Conservation (phyloP, 1,140 invertebrate species). For the Bicyclus anynana region DNA sequence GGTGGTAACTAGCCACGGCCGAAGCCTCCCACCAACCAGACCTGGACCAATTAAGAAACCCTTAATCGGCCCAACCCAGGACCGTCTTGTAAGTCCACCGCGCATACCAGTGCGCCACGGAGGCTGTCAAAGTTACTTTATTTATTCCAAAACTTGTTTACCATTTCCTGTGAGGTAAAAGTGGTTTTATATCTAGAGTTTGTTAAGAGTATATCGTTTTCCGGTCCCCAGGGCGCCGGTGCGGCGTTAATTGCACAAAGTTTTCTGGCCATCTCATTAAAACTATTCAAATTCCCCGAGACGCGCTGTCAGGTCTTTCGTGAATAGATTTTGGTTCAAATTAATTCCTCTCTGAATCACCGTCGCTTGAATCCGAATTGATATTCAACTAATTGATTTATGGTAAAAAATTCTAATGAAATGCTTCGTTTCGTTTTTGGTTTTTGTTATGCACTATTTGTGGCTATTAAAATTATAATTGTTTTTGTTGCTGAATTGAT, state of each 20-base stretch:
- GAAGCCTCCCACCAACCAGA: too few relatives aligned
- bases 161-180: too few relatives aligned
- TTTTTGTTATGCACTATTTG: background rate
- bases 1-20: too few relatives aligned
- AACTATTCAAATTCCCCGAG: conserved; percentile 34
- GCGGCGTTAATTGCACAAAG: conserved; percentile 40
- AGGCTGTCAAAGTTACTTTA: too few relatives aligned
- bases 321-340: background rate
- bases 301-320: background rate
- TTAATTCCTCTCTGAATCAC: background rate
- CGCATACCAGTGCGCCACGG: too few relatives aligned
- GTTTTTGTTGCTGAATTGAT: too few relatives aligned
- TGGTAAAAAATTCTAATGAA: background rate
- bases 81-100: too few relatives aligned
- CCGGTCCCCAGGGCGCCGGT: conserved; percentile 14
- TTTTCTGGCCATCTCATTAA: conserved; percentile 44
- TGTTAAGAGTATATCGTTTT: conserved; percentile 22
- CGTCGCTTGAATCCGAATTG: background rate
- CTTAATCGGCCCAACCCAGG: too few relatives aligned
- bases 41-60: too few relatives aligned
- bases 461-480: background rate
- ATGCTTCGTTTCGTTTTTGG: background rate
- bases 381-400: background rate
- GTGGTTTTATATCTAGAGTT: too few relatives aligned
- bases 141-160: too few relatives aligned